phyloP scores from a whole-genome alignment of 2,113 vertebrate genomes.

The Sorex araneus region DNA sequence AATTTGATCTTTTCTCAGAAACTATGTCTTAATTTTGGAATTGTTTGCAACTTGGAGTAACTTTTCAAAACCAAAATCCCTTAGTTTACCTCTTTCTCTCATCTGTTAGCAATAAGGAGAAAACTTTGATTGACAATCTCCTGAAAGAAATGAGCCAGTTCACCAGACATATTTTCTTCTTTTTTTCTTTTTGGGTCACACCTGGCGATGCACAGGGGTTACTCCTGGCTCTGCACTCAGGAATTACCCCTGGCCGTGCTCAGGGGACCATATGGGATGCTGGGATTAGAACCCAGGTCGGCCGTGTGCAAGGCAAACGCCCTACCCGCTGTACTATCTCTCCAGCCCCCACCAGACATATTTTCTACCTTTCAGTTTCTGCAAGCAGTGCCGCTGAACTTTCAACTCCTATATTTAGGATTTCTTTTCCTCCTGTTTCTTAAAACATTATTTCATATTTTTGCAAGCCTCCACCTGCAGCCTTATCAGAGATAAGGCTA shows the following conservation, averaged over 20 bases:
- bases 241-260: too few relatives aligned
- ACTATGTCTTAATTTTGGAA: slow-evolving; percentile 35
- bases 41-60: slow-evolving; percentile 39
- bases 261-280: too few relatives aligned
- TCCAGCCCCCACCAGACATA: slow-evolving; percentile 13
- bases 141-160: not conserved
- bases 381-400: not conserved
- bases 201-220: too few relatives aligned
- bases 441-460: not conserved
- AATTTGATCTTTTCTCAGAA: slow-evolving; percentile 38
- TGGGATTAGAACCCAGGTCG: too few relatives aligned
- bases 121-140: slow-evolving; percentile 54
- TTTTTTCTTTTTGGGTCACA: too few relatives aligned
- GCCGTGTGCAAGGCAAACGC: too few relatives aligned
- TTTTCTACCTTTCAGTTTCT: slow-evolving; percentile 35
- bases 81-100: slow-evolving; percentile 30
- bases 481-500: not conserved
- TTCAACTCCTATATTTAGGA: not conserved
- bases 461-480: slow-evolving; percentile 35
- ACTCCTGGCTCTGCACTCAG: too few relatives aligned
- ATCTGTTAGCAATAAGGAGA: not conserved
- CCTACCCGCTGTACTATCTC: too few relatives aligned
- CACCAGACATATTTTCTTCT: slow-evolving; percentile 37
- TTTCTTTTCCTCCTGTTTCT: not conserved
- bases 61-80: slow-evolving; percentile 23